Conservation (phyloP, 2,797 vertebrate species). For the Rhyacichthys aspro region DNA sequence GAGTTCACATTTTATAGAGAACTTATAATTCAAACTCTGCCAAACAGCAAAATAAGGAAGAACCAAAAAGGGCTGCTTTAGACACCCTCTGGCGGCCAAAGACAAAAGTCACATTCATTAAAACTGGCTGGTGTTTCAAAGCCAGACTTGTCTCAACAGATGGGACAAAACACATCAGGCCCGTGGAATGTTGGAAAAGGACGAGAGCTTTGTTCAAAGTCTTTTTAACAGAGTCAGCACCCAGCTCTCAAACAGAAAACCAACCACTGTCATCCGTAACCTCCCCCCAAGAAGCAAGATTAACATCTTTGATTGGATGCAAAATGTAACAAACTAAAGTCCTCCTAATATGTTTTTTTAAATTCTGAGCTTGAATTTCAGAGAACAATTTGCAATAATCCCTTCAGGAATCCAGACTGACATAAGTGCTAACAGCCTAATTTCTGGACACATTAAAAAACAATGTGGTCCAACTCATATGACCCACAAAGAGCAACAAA, state of each 20-base stretch:
- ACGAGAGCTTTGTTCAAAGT: constrained; percentile 36
- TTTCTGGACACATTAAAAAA: constrained; percentile 20
- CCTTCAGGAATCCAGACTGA: neutral
- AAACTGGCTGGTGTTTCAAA: constrained; percentile 32
- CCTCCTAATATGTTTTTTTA: neutral
- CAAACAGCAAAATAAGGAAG: constrained; percentile 33
- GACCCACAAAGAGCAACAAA: constrained; percentile 7
- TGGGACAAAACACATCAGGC: constrained; percentile 55
- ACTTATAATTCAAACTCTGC: constrained; percentile 29
- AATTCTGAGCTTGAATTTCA: neutral
- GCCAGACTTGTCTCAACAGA: constrained; percentile 66
- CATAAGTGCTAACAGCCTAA: neutral
- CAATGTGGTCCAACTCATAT: neutral
- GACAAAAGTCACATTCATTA: constrained; percentile 30
- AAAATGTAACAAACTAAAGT: constrained; percentile 3
- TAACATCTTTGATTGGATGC: neutral
- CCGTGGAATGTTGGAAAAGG: constrained; percentile 65
- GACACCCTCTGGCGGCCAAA: constrained; percentile 54
- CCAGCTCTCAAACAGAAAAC: constrained; percentile 19
- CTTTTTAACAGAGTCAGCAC: constrained; percentile 23
- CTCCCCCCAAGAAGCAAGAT: too few species aligned
- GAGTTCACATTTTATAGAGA: constrained; percentile 38
- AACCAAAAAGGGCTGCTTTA: constrained; percentile 1
- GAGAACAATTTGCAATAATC: neutral
- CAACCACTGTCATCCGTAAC: constrained; percentile 10